These are phyloP conservation scores for Iguana delicatissima DNA, from an alignment of 2,797 vertebrate genomes.

Conservation along the genomic window DNA sequence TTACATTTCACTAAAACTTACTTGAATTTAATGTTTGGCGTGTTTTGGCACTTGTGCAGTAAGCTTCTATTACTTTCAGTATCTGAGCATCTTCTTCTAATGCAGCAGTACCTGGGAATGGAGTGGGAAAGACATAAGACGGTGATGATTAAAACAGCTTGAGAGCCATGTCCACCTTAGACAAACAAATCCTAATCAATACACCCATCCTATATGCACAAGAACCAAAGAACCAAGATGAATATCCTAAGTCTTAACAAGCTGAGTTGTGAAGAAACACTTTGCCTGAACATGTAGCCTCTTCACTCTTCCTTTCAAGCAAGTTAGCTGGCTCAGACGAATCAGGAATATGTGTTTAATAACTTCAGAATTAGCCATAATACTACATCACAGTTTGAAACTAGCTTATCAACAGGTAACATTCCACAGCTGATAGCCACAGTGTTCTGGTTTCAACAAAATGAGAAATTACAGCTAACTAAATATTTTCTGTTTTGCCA, in stretches of 20 bases:
- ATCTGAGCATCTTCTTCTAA: conserved; percentile 99
- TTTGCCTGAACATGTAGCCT: not conserved
- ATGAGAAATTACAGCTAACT: not conserved
- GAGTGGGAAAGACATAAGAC: not conserved
- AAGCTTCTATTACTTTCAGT: conserved; percentile 98
- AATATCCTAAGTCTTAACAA: not conserved
- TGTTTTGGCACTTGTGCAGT: conserved; percentile 99
- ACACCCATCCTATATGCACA: not conserved
- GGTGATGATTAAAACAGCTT: not conserved
- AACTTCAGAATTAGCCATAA: not conserved
- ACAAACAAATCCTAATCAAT: not conserved
- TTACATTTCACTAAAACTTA: conserved; percentile 81
- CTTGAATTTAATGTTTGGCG: conserved; percentile 98
- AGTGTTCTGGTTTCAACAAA: not conserved
- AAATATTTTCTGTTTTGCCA: not conserved
- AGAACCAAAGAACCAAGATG: not conserved
- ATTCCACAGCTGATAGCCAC: not conserved
- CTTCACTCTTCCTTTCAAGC: not conserved
- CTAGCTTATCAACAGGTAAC: not conserved
- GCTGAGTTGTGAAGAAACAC: not conserved
- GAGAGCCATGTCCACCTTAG: not conserved
- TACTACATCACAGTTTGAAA: not conserved
- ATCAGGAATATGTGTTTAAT: not conserved
- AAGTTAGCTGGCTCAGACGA: not conserved
- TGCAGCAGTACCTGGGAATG: conserved; percentile 90